Conservation (phyloP, 2,888 invertebrate genomes). For the Pandemis corylana region DNA sequence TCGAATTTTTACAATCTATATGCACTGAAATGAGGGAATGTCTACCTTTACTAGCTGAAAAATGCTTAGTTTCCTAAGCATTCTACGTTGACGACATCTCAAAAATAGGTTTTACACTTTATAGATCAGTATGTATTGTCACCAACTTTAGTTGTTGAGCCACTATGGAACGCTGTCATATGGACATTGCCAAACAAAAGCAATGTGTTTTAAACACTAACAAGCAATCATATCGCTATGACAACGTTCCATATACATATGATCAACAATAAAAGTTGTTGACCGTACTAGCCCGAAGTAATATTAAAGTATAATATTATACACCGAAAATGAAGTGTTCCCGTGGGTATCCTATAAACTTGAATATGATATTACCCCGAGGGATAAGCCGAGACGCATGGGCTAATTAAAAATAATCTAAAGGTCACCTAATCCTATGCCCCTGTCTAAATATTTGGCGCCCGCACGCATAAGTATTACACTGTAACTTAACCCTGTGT, state of each 20-base stretch:
- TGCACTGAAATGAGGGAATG: neutral
- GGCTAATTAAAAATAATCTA: slow-evolving; percentile 32
- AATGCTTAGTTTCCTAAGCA: neutral
- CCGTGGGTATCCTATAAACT: slow-evolving; percentile 12
- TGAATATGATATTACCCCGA: slow-evolving; percentile 25
- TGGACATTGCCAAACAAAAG: too few species aligned
- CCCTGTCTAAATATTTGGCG: slow-evolving; percentile 16
- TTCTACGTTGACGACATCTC: neutral
- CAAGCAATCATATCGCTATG: too few species aligned
- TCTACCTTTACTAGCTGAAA: neutral
- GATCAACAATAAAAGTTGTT: neutral
- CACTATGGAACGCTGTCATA: too few species aligned
- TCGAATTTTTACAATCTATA: neutral
- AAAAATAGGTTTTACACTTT: neutral
- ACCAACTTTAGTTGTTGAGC: too few species aligned
- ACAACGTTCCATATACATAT: too few species aligned
- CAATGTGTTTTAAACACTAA: too few species aligned
- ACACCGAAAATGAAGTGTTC: slow-evolving; percentile 20
- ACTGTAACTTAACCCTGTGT: slow-evolving; percentile 11
- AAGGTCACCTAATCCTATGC: slow-evolving; percentile 6
- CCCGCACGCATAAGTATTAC: slow-evolving; percentile 4
- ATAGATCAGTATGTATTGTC: neutral
- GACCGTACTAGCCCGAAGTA: neutral
- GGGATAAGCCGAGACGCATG: slow-evolving; percentile 10
- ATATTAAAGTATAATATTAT: slow-evolving; percentile 5